These are phyloP conservation scores for Andrena haemorrhoa DNA, from an alignment of 2,888 invertebrate genomes.

Conservation along the genomic window DNA sequence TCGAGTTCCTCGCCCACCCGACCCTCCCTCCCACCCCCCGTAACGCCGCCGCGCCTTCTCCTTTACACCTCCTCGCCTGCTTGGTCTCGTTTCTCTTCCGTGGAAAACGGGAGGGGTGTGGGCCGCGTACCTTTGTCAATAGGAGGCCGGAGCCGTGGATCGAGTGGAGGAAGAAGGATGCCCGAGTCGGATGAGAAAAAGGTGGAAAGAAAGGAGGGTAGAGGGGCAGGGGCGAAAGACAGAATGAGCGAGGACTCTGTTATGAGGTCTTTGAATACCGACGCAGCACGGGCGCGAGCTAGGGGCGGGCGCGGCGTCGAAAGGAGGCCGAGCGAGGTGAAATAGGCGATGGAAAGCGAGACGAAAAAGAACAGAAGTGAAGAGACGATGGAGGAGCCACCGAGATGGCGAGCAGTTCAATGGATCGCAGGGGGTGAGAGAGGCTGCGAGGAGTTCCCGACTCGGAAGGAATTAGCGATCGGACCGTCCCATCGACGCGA, in stretches of 20 bases:
- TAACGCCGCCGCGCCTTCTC: conserved; percentile 38
- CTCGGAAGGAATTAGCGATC: conserved; percentile 73
- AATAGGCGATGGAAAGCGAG: conserved; percentile 51
- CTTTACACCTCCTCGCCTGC: conserved; percentile 64
- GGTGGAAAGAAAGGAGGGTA: conserved; percentile 37
- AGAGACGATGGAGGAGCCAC: conserved; percentile 38
- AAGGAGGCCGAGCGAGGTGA: conserved; percentile 42
- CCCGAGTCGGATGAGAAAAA: conserved; percentile 44
- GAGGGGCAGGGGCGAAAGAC: conserved; percentile 29
- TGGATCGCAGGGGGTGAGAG: conserved; percentile 59
- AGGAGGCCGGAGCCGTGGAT: conserved; percentile 54
- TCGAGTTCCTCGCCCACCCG: conserved; percentile 12
- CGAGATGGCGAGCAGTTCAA: conserved; percentile 60
- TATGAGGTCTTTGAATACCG: conserved; percentile 75
- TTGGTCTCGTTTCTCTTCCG: conserved; percentile 69
- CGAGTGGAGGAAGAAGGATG: conserved; percentile 32
- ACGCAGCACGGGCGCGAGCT: conserved; percentile 37
- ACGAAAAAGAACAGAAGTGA: conserved; percentile 52
- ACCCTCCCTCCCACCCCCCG: conserved; percentile 10
- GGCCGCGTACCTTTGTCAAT: conserved; percentile 70
- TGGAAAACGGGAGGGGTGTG: conserved; percentile 54
- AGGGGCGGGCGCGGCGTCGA: conserved; percentile 6
- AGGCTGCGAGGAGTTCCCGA: conserved; percentile 61
- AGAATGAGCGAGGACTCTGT: conserved; percentile 70
- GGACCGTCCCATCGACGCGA: conserved; percentile 66